A percentile compares a stretch with the other conserved stretches of the same genome.
Evolutionary conservation across 2,888 invertebrate species (phyloP).

Genomic region (Acrocyrtus sp.): DNA sequence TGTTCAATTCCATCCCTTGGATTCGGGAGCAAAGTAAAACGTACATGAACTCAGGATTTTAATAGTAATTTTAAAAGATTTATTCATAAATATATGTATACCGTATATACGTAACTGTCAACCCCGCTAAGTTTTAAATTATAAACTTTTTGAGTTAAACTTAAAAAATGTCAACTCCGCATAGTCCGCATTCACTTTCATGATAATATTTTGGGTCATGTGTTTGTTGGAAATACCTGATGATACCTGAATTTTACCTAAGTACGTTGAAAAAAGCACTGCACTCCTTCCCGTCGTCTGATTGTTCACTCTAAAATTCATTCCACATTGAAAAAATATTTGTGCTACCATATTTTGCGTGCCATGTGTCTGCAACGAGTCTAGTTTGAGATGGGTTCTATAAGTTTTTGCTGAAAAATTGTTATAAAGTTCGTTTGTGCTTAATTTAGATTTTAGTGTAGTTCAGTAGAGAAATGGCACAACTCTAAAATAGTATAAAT

Average conservation of each 20-base stretch:
- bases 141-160: neutral
- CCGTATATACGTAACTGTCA: too few relatives aligned
- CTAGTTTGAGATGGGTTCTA: slow-evolving; percentile 1
- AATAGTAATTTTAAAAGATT: neutral
- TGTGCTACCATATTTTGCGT: slow-evolving; percentile 4
- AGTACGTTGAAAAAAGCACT: neutral
- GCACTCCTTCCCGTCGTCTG: neutral
- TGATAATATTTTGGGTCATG: too few relatives aligned
- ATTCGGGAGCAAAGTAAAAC: too few relatives aligned
- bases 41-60: neutral
- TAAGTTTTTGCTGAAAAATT: neutral
- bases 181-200: too few relatives aligned
- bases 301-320: neutral
- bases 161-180: neutral
- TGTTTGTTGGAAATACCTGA: slow-evolving; percentile 20
- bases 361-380: slow-evolving; percentile 26
- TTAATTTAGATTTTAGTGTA: neutral
- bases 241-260: slow-evolving; percentile 22
- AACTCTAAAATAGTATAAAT: neutral
- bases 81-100: too few relatives aligned
- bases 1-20: too few relatives aligned
- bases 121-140: too few relatives aligned
- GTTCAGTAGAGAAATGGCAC: neutral
- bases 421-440: neutral
- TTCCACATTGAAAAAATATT: neutral